Conservation (phyloP, 2,797 vertebrate species). For the Sebastes trivittatus region DNA sequence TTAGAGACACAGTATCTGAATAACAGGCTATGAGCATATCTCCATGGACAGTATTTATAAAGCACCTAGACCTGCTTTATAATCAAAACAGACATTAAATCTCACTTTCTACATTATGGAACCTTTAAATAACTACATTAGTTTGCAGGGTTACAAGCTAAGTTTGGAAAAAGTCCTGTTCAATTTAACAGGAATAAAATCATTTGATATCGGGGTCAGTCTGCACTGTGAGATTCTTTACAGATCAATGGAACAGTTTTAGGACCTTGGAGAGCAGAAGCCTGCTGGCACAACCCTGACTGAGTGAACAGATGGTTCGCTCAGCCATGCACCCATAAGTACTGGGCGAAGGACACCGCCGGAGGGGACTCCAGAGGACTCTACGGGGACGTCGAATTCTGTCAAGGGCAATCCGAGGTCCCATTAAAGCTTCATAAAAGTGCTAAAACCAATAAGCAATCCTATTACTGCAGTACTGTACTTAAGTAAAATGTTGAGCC, state of each 20-base stretch:
- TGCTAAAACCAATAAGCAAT: background rate
- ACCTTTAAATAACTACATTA: background rate
- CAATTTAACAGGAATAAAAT: background rate
- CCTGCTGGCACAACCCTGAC: conserved; percentile 24
- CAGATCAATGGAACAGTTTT: conserved; percentile 25
- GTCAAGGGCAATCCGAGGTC: conserved; percentile 19
- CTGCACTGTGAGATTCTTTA: conserved; percentile 18
- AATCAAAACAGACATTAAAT: background rate
- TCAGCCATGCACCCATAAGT: conserved; percentile 37
- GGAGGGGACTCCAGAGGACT: conserved; percentile 15
- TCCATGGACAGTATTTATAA: no score
- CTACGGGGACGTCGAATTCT: background rate
- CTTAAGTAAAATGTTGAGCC: background rate
- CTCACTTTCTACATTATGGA: no score
- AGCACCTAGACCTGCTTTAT: background rate
- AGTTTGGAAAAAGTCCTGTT: background rate
- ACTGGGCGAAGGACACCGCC: conserved; percentile 16
- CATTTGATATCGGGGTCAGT: conserved; percentile 19
- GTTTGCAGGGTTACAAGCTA: background rate
- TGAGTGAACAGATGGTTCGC: conserved; percentile 55
- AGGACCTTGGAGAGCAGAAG: conserved; percentile 24
- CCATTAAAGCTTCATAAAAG: conserved; percentile 4
- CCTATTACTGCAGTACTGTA: background rate
- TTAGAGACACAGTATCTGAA: no score
- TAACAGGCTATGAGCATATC: no score